phyloP scores from a whole-genome alignment of 2,888 invertebrate species.

The Phengaris arion region DNA sequence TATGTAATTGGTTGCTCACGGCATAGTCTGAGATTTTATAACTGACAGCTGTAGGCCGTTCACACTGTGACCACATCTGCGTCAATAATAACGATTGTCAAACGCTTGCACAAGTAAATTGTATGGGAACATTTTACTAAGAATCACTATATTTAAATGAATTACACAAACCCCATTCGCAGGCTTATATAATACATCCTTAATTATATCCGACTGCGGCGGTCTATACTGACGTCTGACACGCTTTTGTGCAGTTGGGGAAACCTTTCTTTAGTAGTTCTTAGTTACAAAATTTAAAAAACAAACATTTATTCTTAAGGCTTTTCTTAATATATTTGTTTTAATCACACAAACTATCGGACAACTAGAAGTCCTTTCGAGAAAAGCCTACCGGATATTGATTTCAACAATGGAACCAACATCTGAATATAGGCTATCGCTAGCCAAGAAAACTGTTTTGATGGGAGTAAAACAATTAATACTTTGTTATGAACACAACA shows the following conservation, averaged over 20 bases:
- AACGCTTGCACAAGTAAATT: conserved; percentile 21
- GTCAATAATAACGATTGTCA: neutral
- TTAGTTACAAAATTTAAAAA: neutral
- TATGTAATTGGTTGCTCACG: neutral
- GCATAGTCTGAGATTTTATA: neutral
- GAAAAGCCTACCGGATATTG: too few relatives aligned
- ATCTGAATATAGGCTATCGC: too few relatives aligned
- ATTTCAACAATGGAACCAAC: too few relatives aligned
- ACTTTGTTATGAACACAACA: too few relatives aligned
- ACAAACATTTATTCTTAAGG: neutral
- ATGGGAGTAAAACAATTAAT: too few relatives aligned
- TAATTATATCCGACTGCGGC: conserved; percentile 45
- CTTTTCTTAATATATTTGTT: too few relatives aligned
- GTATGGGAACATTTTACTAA: conserved; percentile 24
- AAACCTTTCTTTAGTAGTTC: neutral
- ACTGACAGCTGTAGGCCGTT: neutral
- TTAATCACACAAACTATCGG: too few relatives aligned
- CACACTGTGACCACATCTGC: conserved; percentile 13
- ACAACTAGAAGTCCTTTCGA: too few relatives aligned
- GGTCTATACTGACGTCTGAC: conserved; percentile 35
- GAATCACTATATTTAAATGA: conserved; percentile 35
- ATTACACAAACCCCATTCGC: conserved; percentile 38
- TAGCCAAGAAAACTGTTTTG: too few relatives aligned
- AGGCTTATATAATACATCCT: conserved; percentile 52
- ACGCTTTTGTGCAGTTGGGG: neutral